These are phyloP conservation scores for Charanyca ferruginea DNA, from an alignment of 2,888 invertebrate species.

Conservation along the genomic window DNA sequence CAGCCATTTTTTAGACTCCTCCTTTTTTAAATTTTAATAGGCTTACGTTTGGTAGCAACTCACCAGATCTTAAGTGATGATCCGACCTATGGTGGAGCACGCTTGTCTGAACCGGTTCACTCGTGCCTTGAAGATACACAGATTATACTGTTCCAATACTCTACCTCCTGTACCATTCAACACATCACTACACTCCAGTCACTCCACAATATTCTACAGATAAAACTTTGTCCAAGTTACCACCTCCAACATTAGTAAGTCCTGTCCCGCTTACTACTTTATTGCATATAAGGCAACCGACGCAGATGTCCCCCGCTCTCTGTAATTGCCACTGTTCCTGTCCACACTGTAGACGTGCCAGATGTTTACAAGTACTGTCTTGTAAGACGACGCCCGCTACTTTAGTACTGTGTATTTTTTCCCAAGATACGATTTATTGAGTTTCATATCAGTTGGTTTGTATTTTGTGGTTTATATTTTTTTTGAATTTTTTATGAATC, in stretches of 20 bases:
- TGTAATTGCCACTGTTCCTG: constrained; percentile 85
- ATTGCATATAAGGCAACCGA: constrained; percentile 84
- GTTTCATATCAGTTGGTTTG: constrained; percentile 38
- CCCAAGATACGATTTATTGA: constrained; percentile 47
- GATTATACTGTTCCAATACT: too few relatives aligned
- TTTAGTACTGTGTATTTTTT: constrained; percentile 66
- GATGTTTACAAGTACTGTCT: constrained; percentile 85
- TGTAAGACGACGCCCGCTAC: constrained; percentile 67
- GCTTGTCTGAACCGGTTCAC: too few relatives aligned
- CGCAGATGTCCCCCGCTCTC: constrained; percentile 79
- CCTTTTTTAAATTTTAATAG: too few relatives aligned
- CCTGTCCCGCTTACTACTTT: constrained; percentile 74
- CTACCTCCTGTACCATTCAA: too few relatives aligned
- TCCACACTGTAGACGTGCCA: constrained; percentile 81
- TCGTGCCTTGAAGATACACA: too few relatives aligned
- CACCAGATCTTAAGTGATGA: too few relatives aligned
- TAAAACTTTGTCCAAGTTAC: constrained; percentile 23
- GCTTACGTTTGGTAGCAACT: too few relatives aligned
- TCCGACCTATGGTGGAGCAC: too few relatives aligned
- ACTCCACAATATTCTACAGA: too few relatives aligned
- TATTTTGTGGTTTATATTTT: constrained; percentile 12
- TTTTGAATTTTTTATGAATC: too few relatives aligned
- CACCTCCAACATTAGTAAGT: constrained; percentile 63
- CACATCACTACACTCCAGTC: too few relatives aligned
- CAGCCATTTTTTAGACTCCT: too few relatives aligned